phyloP scores from a whole-genome alignment of 2,113 vertebrate species.

The Shinisaurus crocodilurus region DNA sequence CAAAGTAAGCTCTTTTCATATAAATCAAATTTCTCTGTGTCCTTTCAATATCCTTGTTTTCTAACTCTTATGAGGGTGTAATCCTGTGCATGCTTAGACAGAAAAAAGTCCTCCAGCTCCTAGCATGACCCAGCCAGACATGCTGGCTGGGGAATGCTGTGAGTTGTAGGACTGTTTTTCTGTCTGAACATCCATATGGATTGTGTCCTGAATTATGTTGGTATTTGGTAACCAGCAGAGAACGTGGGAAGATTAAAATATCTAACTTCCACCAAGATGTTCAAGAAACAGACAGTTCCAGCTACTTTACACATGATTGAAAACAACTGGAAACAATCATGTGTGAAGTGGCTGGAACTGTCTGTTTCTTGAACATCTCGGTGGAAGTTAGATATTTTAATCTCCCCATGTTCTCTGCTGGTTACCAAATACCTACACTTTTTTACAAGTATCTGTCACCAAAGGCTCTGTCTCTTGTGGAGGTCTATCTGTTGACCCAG shows the following conservation, averaged over 20 bases:
- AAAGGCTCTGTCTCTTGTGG: not conserved
- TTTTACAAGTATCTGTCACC: not conserved
- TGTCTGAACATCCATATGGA: no score
- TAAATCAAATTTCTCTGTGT: no score
- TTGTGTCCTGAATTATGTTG: not conserved
- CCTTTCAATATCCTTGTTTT: no score
- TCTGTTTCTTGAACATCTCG: not conserved
- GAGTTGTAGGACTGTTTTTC: no score
- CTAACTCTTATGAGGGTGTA: no score
- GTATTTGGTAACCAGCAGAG: not conserved
- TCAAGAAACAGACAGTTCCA: not conserved
- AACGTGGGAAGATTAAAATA: not conserved
- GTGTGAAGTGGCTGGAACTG: not conserved
- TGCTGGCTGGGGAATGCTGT: no score
- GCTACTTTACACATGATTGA: no score
- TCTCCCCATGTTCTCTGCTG: not conserved
- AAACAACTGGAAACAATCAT: not conserved
- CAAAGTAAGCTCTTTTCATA: no score
- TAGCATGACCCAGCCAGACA: no score
- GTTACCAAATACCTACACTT: not conserved
- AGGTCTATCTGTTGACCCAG: conserved; percentile 21
- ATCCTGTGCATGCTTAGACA: not conserved
- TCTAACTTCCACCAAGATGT: not conserved
- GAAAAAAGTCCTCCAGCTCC: no score
- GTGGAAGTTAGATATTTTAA: not conserved